Base-by-base conservation (phyloP, 2,888 invertebrate species). In the Polylopha cassiicola region DNA sequence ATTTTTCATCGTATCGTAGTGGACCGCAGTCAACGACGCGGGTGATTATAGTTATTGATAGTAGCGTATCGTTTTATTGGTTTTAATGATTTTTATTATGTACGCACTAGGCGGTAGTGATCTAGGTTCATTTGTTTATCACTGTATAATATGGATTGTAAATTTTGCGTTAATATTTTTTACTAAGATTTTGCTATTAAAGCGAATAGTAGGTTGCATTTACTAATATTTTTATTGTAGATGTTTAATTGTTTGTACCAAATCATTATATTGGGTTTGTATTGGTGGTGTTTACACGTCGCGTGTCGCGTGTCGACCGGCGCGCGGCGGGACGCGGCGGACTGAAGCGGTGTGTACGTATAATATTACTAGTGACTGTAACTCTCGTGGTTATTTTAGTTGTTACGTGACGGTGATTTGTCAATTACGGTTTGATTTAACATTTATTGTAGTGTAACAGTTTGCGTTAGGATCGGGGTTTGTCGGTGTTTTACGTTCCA, bases 191-290 rank as follows among this genome's bases (percentile, higher is more conserved):
- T 63, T 64, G 68, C 68, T 61, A 66, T 55, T 47, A 53, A 51
- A 61, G 64, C 58, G 53, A 58, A 61, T 71, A 74, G 73, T 79
- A 80, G 76, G 62, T 74, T 82, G 85, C 85, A 84, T 85, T 85
- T 84, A 84, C 85, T 84, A 84, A 82, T 84, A 73, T 79, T 78
- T 47, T 79, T 81, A 79, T 73, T 55, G 65, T 81, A 82, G 78
- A 59, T 38, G 51, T 67, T 80, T 32, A 39, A 79, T 74, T 68
- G 74, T 77, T 78, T 73, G 75, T 82, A 82, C 84, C 84, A 80
- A 84, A 82, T 78, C 63, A 64, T 67, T 67, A 54, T 65, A 65
- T 64, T 60, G 65, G 60, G 64, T 58, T 58, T 66, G 59, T 65
- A 56, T 68, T 61, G 55, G 61, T 61, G 50, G 58, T 50, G 51